Evolutionary conservation across 2,797 vertebrate species (phyloP).

Genomic region (Acipenser transmontanus): DNA sequence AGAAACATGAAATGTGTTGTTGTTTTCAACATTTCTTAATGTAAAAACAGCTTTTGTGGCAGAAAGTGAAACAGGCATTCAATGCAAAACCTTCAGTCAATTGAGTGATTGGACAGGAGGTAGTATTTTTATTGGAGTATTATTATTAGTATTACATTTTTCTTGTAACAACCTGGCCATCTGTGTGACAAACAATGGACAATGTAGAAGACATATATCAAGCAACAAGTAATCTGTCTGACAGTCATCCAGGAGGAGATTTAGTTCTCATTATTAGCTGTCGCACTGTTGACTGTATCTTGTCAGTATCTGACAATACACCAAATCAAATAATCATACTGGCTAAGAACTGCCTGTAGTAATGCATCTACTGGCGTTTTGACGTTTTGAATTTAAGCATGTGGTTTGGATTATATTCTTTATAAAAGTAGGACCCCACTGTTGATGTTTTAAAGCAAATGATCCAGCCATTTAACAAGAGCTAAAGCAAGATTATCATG

Average conservation of each 20-base stretch:
- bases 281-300: slow-evolving; percentile 13
- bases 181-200: background rate
- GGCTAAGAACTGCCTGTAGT: background rate
- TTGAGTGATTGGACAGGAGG: no score
- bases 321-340: background rate
- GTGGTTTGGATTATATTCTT: no score
- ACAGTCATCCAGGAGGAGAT: slow-evolving; percentile 9
- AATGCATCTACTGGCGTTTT: background rate
- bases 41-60: no score
- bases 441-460: no score
- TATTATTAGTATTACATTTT: slow-evolving; percentile 3
- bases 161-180: slow-evolving; percentile 4
- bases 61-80: no score
- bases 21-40: no score
- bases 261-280: slow-evolving; percentile 12
- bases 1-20: no score
- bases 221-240: slow-evolving; percentile 8
- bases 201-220: background rate
- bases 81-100: no score
- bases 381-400: no score
- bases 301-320: slow-evolving; percentile 10
- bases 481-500: no score
- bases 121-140: slow-evolving; percentile 6
- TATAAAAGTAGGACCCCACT: no score
- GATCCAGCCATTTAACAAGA: no score